phyloP scores from a whole-genome alignment of 1,140 invertebrate genomes.

The Vanessa atalanta region DNA sequence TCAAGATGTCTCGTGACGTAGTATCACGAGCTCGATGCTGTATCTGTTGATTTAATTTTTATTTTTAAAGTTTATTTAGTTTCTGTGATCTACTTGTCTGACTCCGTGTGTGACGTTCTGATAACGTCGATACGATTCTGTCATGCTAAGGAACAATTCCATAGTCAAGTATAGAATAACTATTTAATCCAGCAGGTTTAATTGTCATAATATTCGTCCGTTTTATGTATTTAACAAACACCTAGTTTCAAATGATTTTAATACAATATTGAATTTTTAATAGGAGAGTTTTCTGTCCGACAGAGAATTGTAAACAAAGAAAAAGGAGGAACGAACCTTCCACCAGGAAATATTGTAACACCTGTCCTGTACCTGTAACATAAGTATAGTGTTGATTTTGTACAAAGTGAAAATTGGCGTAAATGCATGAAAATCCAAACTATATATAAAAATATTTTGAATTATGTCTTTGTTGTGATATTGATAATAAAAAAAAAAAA shows the following conservation, averaged over 20 bases:
- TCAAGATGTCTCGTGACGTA: neutral
- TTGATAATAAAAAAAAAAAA: no score
- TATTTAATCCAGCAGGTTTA: neutral
- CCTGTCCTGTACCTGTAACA: no score
- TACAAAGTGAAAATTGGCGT: no score
- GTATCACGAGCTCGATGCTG: neutral
- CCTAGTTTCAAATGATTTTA: neutral
- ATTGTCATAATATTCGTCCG: neutral
- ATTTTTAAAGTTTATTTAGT: conserved; percentile 1
- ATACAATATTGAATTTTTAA: no score
- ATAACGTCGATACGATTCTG: neutral
- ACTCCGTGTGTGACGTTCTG: neutral
- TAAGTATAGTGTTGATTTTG: no score
- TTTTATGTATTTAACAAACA: neutral
- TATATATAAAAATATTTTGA: no score
- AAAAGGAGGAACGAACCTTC: no score
- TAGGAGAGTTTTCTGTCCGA: neutral
- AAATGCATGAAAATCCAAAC: no score
- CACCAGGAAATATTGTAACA: no score
- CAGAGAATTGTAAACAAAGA: no score
- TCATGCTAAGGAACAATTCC: neutral
- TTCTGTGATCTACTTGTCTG: neutral
- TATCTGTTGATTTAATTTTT: neutral
- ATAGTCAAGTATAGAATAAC: neutral
- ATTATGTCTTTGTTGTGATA: no score